A percentile compares a stretch with the other conserved stretches of the same genome.
These are phyloP conservation scores for Magallana ariakensis DNA, from an alignment of 1,140 invertebrate species.

Conservation along the genomic window DNA sequence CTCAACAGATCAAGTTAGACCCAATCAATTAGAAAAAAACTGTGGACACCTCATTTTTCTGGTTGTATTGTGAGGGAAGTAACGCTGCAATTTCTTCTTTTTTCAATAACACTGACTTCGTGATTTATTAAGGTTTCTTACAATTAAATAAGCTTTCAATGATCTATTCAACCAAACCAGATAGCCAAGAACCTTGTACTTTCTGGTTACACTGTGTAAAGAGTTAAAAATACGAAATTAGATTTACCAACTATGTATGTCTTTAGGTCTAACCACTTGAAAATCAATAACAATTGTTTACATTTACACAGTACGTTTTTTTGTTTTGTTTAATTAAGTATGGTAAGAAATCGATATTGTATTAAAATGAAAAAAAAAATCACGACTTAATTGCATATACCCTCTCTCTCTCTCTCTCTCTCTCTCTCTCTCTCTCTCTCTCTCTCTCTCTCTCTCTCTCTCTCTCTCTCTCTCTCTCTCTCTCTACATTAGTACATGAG, in stretches of 20 bases:
- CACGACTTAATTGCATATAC: too few relatives aligned
- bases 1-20: constrained; percentile 14
- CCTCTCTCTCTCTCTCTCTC: too few relatives aligned
- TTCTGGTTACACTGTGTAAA: neutral
- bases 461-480: too few relatives aligned
- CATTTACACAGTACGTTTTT: neutral
- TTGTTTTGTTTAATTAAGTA: too few relatives aligned
- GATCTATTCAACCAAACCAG: neutral
- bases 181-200: neutral
- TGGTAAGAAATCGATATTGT: too few relatives aligned
- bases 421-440: too few relatives aligned
- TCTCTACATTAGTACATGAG: too few relatives aligned
- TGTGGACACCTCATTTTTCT: constrained; percentile 33
- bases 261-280: neutral
- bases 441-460: too few relatives aligned
- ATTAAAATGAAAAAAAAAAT: too few relatives aligned
- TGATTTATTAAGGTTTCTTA: constrained; percentile 26
- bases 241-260: neutral
- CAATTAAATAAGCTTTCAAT: constrained; percentile 19
- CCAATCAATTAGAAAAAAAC: constrained; percentile 27
- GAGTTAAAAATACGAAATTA: neutral
- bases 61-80: neutral
- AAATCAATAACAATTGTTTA: neutral
- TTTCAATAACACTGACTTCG: constrained; percentile 20
- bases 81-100: constrained; percentile 24